Percentiles rank a stretch among this genome's conserved stretches.
phyloP scores from a whole-genome alignment of 1,140 invertebrate species.

The Sarcophaga bullata region DNA sequence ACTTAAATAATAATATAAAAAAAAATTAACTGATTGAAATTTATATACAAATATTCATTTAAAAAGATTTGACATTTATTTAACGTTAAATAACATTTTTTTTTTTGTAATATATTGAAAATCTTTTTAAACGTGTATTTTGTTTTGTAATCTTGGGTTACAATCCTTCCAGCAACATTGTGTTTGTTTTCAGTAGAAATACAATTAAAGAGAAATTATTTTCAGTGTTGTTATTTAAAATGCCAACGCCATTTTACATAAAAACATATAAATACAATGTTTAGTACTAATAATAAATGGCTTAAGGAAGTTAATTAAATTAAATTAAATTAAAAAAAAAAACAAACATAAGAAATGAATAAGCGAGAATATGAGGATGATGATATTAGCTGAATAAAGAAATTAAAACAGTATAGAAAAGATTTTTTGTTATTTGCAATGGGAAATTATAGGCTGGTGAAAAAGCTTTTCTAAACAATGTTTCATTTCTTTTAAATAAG shows the following conservation, averaged over 20 bases:
- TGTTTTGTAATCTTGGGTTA: conserved; percentile 1
- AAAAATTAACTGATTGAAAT: conserved; percentile 8
- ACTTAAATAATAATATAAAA: conserved; percentile 24
- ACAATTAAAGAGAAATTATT: background rate
- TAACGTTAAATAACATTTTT: too few relatives aligned
- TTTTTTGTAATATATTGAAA: background rate
- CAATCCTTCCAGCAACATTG: background rate
- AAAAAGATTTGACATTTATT: background rate
- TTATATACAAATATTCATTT: background rate
- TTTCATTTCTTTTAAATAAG: too few relatives aligned
- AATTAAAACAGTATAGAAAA: background rate
- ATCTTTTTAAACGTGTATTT: background rate
- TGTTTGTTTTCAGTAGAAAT: background rate
- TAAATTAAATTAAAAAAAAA: background rate
- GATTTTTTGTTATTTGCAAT: too few relatives aligned
- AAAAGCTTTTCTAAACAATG: too few relatives aligned
- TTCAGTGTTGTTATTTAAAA: background rate
- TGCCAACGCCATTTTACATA: conserved; percentile 16
- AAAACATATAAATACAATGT: conserved; percentile 2
- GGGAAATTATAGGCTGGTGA: too few relatives aligned
- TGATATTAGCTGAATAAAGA: background rate
- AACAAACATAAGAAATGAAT: background rate
- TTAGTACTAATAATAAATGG: background rate
- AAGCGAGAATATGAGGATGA: background rate
- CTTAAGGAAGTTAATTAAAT: background rate